Base-by-base conservation (phyloP, 1,140 invertebrate genomes). In the Teleogryllus occipitalis region DNA sequence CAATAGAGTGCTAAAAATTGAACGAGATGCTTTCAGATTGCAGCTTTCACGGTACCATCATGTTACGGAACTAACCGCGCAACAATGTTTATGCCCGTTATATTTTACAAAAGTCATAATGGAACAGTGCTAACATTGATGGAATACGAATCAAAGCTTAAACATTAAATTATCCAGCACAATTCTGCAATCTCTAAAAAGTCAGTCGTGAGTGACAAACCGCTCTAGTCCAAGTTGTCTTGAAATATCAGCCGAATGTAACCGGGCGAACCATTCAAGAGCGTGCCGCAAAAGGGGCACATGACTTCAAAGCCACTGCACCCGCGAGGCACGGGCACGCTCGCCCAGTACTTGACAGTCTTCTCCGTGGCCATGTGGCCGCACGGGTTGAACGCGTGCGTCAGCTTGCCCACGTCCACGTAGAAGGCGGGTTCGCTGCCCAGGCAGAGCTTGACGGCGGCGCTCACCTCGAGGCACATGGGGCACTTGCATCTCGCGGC, bases 361-460 rank as follows among this genome's bases (percentile, higher is more conserved):
- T 95, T 94, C 87, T 98, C 96, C 74, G 96, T 98, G 80, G 97
- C 97, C 94, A 99, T 98, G 86, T 99, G 98, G 77, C 97, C 98
- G 89, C 98, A 99, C 46, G 98, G 98, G 89, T 96, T 98, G 88
- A 99, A 99, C 79, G 96, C 96, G 84, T 91, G 97, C 15, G 95
- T 96, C 77, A 97, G 96, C 80, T 93, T 92, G 72, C 91, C 94
- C 82, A 92, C 91, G 87, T 98, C 97, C 54, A 98, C 94, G 87
- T 99, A 99, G 88, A 99, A 97, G 80, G 96, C 95, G 79, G 97
- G 93, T 86, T 65, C 54, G 10, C 10, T 14, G 18, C 54, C 54
- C 10, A 65, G 10, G 18, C 54, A 65, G 18, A 65, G 10, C 18
- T 65, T 65, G 54, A 18, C 10, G 18, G 18, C 10, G 10, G 18